Conservation (phyloP, 2,888 invertebrate species). For the Suillia variegata region DNA sequence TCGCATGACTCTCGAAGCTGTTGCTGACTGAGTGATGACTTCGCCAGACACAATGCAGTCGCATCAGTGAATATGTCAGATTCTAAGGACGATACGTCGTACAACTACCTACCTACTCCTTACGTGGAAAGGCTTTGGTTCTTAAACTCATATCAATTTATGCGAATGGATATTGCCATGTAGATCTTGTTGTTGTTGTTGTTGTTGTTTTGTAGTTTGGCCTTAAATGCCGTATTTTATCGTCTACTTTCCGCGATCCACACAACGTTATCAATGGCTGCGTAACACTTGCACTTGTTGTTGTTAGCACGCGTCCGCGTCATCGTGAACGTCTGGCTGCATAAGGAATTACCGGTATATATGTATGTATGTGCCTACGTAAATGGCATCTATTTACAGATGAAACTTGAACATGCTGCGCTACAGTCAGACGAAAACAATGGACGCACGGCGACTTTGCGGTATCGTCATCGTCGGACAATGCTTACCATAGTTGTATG, state of each 20-base stretch:
- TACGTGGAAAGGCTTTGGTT: too few relatives aligned
- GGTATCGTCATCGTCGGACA: not conserved
- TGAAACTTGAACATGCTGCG: not conserved
- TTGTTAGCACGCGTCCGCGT: not conserved
- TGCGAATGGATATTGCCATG: too few relatives aligned
- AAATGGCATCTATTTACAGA: not conserved
- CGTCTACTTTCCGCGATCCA: too few relatives aligned
- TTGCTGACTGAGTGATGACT: not conserved
- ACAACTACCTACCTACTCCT: too few relatives aligned
- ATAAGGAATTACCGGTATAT: not conserved
- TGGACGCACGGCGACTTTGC: not conserved
- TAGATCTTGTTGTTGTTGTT: too few relatives aligned
- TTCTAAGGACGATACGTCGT: too few relatives aligned
- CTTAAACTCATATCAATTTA: too few relatives aligned
- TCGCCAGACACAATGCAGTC: not conserved
- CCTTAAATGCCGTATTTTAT: too few relatives aligned
- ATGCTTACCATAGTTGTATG: not conserved
- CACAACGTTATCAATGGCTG: constrained; percentile 13
- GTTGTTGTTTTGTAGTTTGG: too few relatives aligned
- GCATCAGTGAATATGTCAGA: not conserved
- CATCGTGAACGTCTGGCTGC: not conserved
- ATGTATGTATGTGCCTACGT: too few relatives aligned
- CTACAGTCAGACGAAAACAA: not conserved
- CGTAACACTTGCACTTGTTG: constrained; percentile 52
- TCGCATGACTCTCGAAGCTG: not conserved